Conservation (phyloP, 1,140 invertebrate species). For the Drosophila bifasciata region DNA sequence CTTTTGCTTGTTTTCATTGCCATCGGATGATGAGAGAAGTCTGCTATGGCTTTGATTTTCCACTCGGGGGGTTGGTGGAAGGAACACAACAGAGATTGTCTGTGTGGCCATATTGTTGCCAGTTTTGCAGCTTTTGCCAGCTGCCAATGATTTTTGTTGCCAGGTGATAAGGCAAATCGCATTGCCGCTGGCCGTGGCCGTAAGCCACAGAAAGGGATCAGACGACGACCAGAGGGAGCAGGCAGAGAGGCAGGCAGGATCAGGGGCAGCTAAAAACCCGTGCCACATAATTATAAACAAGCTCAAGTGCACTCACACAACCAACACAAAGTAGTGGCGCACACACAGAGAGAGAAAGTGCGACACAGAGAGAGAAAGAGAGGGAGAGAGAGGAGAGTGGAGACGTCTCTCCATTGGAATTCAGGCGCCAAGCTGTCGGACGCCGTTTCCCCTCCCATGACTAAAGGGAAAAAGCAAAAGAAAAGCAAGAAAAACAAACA, state of each 20-base stretch:
- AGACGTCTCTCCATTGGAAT: conserved; percentile 20
- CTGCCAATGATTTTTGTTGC: conserved; percentile 27
- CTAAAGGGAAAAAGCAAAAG: conserved; percentile 5
- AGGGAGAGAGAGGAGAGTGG: neutral
- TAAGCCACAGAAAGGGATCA: conserved; percentile 37
- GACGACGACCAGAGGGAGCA: neutral
- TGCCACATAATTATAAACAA: conserved; percentile 48
- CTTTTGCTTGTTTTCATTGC: conserved; percentile 37
- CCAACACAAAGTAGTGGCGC: conserved; percentile 7
- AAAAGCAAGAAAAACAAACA: conserved; percentile 36
- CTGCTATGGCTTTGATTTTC: conserved; percentile 38
- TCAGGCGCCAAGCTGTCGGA: conserved; percentile 67
- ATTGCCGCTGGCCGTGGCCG: conserved; percentile 12
- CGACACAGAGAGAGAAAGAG: neutral
- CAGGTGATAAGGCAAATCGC: conserved; percentile 50
- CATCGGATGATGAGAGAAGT: conserved; percentile 15
- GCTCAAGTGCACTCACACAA: conserved; percentile 41
- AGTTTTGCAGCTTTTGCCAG: neutral
- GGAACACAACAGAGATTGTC: conserved; percentile 34
- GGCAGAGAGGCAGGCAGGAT: no score
- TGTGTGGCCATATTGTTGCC: conserved; percentile 34
- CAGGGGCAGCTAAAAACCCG: conserved; percentile 12
- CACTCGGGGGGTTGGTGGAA: no score
- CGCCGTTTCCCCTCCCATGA: conserved; percentile 35
- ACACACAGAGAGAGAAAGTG: neutral